phyloP scores from a whole-genome alignment of 1,140 invertebrate genomes.

The Pollicipes pollicipes region DNA sequence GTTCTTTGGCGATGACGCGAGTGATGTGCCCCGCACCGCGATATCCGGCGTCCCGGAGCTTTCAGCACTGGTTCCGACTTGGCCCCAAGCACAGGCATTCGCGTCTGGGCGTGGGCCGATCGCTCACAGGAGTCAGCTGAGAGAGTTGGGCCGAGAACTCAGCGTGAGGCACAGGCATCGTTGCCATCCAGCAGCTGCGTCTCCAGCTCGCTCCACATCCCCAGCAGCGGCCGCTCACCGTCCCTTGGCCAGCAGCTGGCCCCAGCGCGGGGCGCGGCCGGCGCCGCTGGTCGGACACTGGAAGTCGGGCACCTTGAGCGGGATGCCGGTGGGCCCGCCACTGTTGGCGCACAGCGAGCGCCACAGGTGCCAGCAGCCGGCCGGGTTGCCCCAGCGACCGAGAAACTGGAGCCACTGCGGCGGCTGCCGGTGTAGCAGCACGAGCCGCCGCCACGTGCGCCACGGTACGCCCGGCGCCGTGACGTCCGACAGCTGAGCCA shows the following conservation, averaged over 20 bases:
- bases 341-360: slow-evolving; percentile 38
- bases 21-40: too few relatives aligned
- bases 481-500: not conserved
- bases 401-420: slow-evolving; percentile 39
- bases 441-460: not conserved
- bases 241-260: not conserved
- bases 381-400: slow-evolving; percentile 44
- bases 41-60: too few relatives aligned
- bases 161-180: too few relatives aligned
- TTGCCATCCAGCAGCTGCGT: too few relatives aligned
- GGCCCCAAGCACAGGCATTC: too few relatives aligned
- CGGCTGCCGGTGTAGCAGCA: not conserved
- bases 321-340: slow-evolving; percentile 42
- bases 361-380: slow-evolving; percentile 39
- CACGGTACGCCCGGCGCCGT: not conserved
- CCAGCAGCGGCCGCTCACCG: not conserved
- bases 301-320: slow-evolving; percentile 36
- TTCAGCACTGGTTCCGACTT: too few relatives aligned
- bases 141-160: too few relatives aligned
- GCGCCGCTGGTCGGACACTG: slow-evolving; percentile 19
- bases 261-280: too few relatives aligned
- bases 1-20: too few relatives aligned
- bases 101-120: too few relatives aligned
- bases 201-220: too few relatives aligned
- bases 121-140: too few relatives aligned